These are phyloP conservation scores for Machaerirhynchus nigripectus DNA, from an alignment of 2,113 vertebrate species.

Conservation along the genomic window DNA sequence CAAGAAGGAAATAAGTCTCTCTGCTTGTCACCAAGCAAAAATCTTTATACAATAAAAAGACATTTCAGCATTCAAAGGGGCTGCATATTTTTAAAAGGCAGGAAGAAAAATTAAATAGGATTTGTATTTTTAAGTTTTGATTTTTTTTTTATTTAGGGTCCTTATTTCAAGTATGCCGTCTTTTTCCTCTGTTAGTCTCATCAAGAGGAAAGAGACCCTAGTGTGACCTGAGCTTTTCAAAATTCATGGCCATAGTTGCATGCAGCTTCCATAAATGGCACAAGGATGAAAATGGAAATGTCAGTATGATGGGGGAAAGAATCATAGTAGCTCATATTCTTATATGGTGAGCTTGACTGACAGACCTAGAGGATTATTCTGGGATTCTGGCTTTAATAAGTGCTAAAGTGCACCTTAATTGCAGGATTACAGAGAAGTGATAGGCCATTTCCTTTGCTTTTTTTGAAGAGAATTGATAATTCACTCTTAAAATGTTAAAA, in stretches of 20 bases:
- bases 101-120: background rate
- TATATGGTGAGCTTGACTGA: background rate
- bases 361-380: constrained; percentile 46
- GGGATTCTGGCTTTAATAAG: constrained; percentile 53
- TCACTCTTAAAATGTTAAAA: background rate
- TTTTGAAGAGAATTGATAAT: background rate
- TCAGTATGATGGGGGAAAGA: constrained; percentile 42
- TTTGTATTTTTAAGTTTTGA: background rate
- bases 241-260: constrained; percentile 24
- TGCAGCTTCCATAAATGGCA: constrained; percentile 43
- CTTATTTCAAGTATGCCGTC: background rate
- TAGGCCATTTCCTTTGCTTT: background rate
- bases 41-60: background rate
- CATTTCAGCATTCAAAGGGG: background rate
- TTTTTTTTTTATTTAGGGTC: background rate
- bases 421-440: constrained; percentile 27
- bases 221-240: constrained; percentile 31
- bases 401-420: constrained; percentile 50
- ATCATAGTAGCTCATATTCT: background rate
- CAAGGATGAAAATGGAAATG: constrained; percentile 62
- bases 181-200: background rate
- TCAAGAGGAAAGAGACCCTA: constrained; percentile 6
- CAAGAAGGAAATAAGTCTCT: background rate
- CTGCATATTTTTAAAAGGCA: background rate
- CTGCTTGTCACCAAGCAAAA: background rate